These are phyloP conservation scores for Adrianichthys oophorus DNA, from an alignment of 2,797 vertebrate species.

Conservation along the genomic window DNA sequence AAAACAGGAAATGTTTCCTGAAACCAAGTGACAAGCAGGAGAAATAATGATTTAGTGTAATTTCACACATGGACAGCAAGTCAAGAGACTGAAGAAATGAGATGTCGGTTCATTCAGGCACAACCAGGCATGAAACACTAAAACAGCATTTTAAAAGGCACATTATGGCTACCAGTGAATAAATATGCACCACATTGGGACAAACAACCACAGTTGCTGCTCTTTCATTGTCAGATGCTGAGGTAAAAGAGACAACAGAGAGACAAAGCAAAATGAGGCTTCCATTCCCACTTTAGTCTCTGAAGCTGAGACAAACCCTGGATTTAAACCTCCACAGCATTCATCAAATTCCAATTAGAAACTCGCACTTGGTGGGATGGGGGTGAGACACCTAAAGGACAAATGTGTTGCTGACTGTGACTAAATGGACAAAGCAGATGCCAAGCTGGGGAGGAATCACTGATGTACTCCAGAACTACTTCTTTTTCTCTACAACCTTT, in stretches of 20 bases:
- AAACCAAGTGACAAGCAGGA: conserved; percentile 21
- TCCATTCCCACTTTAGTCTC: conserved; percentile 29
- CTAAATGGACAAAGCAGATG: conserved; percentile 14
- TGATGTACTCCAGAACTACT: conserved; percentile 9
- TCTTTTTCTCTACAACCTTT: conserved; percentile 21
- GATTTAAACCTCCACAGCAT: conserved; percentile 27
- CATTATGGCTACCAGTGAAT: conserved; percentile 10
- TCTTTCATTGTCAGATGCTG: conserved; percentile 8
- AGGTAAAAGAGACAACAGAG: conserved; percentile 1
- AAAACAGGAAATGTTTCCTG: conserved; percentile 13
- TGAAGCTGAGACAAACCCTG: conserved; percentile 45
- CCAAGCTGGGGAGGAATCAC: conserved; percentile 7
- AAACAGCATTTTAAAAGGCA: conserved; percentile 4
- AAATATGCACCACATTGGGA: neutral
- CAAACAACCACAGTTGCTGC: conserved; percentile 1
- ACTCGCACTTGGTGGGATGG: conserved; percentile 29
- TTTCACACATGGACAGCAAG: conserved; percentile 15
- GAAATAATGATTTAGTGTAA: conserved; percentile 25
- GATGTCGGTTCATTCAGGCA: neutral
- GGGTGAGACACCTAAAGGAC: conserved; percentile 40
- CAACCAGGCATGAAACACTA: neutral
- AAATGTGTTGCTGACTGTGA: conserved; percentile 11
- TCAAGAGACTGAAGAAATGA: neutral
- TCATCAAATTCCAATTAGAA: conserved; percentile 60
- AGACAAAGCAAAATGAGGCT: conserved; percentile 14